A percentile compares a stretch with the other conserved stretches of the same genome.
These are phyloP conservation scores for Festucalex cinctus DNA, from an alignment of 2,113 vertebrate genomes.

Conservation along the genomic window DNA sequence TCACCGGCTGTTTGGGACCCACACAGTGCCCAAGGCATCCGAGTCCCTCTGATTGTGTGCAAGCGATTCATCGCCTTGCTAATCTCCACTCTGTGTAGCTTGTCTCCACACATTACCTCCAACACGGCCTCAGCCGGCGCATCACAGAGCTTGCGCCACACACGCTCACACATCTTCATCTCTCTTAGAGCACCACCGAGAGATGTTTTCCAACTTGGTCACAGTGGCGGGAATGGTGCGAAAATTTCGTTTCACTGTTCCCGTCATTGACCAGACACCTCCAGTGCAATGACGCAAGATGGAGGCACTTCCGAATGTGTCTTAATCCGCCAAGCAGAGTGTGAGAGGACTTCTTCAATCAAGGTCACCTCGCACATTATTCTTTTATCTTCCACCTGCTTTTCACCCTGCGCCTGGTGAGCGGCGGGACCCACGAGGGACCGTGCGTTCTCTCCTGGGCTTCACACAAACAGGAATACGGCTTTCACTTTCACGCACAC, in stretches of 20 bases:
- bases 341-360: constrained; percentile 38
- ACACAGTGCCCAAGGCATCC: constrained; percentile 1
- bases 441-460: constrained; percentile 45
- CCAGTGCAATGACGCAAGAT: constrained; percentile 1
- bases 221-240: neutral
- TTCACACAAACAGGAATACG: constrained; percentile 39
- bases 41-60: constrained; percentile 25
- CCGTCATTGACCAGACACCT: constrained; percentile 17
- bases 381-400: constrained; percentile 53
- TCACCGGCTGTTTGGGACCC: constrained; percentile 10
- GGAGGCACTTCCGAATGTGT: constrained; percentile 10
- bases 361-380: constrained; percentile 64
- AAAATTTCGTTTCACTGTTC: neutral
- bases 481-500: constrained; percentile 9
- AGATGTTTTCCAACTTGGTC: neutral
- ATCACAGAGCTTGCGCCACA: constrained; percentile 24
- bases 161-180: neutral
- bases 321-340: constrained; percentile 24
- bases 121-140: constrained; percentile 41
- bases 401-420: constrained; percentile 55
- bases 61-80: constrained; percentile 42
- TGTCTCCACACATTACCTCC: constrained; percentile 51
- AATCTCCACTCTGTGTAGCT: constrained; percentile 47
- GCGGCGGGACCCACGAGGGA: constrained; percentile 53
- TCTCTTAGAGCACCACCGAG: neutral